These are phyloP conservation scores for Cervus canadensis DNA, from an alignment of 2,113 vertebrate genomes.

Conservation along the genomic window DNA sequence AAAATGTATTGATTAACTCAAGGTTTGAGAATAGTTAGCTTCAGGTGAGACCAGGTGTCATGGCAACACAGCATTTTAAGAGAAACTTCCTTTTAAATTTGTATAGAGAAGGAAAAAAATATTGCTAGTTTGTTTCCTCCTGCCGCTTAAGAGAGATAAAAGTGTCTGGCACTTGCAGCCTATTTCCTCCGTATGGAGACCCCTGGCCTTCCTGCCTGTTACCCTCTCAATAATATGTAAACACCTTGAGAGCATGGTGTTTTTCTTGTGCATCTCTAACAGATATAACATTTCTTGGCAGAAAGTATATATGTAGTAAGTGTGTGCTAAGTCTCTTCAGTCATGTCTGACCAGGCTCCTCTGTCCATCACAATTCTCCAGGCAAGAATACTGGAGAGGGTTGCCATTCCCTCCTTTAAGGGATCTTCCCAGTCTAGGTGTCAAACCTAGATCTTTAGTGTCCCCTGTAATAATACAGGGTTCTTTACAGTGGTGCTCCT, in stretches of 20 bases:
- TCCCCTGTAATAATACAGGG: not conserved
- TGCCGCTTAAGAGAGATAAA: too few species aligned
- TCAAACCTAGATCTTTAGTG: not conserved
- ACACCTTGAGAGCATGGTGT: not conserved
- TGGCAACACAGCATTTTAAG: too few species aligned
- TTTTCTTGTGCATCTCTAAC: not conserved
- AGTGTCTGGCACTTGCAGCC: too few species aligned
- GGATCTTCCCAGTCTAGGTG: not conserved
- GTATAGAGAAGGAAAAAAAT: too few species aligned
- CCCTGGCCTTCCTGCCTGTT: too few species aligned
- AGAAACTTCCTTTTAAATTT: too few species aligned
- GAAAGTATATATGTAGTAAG: rapidly evolving
- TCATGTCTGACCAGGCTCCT: not conserved
- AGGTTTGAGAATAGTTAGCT: too few species aligned
- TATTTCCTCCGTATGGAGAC: too few species aligned
- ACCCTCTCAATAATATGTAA: not conserved
- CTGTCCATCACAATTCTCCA: not conserved
- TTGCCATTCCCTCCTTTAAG: not conserved
- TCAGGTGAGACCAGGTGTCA: too few species aligned
- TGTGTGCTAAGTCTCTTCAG: not conserved
- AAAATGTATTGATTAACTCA: too few species aligned
- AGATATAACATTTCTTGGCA: not conserved
- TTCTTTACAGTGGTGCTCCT: not conserved
- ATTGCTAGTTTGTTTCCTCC: too few species aligned
- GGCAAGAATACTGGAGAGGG: not conserved